A percentile compares a stretch with the other conserved stretches of the same genome.
These are phyloP conservation scores for Zootermopsis nevadensis DNA, from an alignment of 2,888 invertebrate species.

Conservation along the genomic window DNA sequence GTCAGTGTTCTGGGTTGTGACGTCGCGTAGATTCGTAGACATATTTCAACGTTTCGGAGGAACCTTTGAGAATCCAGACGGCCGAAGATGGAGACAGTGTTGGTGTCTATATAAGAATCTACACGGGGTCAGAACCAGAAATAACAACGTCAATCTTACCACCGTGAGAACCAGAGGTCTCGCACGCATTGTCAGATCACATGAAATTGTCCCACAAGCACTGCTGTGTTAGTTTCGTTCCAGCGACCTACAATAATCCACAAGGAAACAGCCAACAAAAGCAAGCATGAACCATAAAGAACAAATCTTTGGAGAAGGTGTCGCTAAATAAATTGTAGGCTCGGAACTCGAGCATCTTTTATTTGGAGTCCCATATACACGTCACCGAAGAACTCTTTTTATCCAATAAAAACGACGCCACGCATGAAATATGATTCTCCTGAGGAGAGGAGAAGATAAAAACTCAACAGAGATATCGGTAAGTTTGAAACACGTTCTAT, in stretches of 20 bases:
- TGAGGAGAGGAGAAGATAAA: not conserved
- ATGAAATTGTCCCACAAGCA: no score
- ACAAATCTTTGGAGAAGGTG: not conserved
- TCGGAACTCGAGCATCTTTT: not conserved
- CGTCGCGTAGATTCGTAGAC: no score
- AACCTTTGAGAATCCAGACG: no score
- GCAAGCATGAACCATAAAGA: not conserved
- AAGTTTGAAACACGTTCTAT: no score
- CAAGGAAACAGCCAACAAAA: not conserved
- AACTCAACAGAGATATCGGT: not conserved
- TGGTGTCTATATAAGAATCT: no score
- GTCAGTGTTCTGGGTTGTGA: no score
- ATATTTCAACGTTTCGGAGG: no score
- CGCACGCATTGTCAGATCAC: no score
- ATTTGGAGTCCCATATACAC: conserved; percentile 10
- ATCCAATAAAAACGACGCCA: conserved; percentile 46
- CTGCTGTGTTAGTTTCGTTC: not conserved
- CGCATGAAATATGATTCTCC: conserved; percentile 43
- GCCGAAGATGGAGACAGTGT: no score
- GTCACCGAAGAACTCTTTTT: conserved; percentile 12
- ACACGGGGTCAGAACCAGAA: no score
- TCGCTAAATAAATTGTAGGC: not conserved
- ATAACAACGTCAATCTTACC: no score
- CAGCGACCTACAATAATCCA: not conserved
- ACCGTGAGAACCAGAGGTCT: no score